Evolutionary conservation across 1,140 invertebrate genomes (phyloP).

Genomic region (Drosophila busckii): DNA sequence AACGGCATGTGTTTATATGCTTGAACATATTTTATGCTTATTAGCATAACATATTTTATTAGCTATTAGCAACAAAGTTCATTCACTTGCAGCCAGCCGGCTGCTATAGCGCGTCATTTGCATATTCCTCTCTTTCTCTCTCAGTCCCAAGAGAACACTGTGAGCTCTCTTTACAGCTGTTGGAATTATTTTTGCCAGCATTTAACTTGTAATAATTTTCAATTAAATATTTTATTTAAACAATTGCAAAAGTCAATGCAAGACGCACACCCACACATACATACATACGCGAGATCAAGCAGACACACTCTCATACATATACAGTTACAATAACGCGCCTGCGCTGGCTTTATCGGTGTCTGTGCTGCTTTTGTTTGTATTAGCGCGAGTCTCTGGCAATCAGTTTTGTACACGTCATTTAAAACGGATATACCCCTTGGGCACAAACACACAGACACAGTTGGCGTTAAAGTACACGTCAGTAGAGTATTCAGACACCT

Average conservation of each 20-base stretch:
- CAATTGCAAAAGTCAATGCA: constrained; percentile 14
- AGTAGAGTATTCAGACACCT: constrained; percentile 10
- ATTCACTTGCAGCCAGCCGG: constrained; percentile 23
- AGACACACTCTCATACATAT: not conserved
- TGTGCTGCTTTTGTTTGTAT: constrained; percentile 1
- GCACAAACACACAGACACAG: constrained; percentile 3
- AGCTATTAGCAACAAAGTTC: constrained; percentile 34
- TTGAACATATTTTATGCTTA: constrained; percentile 1
- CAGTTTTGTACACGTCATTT: constrained; percentile 66
- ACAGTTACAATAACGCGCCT: constrained; percentile 29
- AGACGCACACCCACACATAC: too few species aligned
- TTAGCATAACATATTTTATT: constrained; percentile 24
- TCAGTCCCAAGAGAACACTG: too few species aligned
- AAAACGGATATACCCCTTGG: constrained; percentile 31
- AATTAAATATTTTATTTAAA: constrained; percentile 7
- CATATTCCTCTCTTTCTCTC: too few species aligned
- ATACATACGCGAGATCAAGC: constrained; percentile 6
- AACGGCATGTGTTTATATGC: too few species aligned
- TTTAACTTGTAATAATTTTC: too few species aligned
- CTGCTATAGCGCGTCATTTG: constrained; percentile 8
- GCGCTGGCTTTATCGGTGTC: constrained; percentile 30
- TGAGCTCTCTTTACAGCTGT: too few species aligned
- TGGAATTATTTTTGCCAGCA: not conserved
- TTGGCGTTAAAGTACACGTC: constrained; percentile 24
- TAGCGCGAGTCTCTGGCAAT: constrained; percentile 29